phyloP scores from a whole-genome alignment of 1,140 invertebrate genomes.

The Drosophila busckii region DNA sequence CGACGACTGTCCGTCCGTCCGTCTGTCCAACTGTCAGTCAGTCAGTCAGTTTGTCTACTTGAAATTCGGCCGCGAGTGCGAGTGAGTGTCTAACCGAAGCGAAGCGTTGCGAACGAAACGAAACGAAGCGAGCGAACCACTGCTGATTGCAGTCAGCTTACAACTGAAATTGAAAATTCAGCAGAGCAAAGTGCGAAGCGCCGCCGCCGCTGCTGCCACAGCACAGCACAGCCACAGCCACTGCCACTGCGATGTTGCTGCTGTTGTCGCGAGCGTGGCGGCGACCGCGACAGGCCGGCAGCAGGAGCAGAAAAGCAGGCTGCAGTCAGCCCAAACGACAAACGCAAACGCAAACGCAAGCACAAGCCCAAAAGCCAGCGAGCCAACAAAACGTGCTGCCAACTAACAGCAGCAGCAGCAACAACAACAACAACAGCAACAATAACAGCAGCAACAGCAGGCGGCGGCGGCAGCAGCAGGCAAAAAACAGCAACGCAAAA shows the following conservation, averaged over 20 bases:
- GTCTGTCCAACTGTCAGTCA: slow-evolving; percentile 33
- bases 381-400: slow-evolving; percentile 73
- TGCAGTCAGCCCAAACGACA: slow-evolving; percentile 19
- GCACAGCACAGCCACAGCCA: not conserved
- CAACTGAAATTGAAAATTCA: slow-evolving; percentile 79
- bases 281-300: slow-evolving; percentile 59
- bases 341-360: slow-evolving; percentile 54
- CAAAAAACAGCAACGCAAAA: slow-evolving; percentile 73
- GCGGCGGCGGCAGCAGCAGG: slow-evolving; percentile 44
- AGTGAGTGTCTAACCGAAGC: slow-evolving; percentile 15
- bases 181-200: slow-evolving; percentile 78
- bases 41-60: slow-evolving; percentile 34
- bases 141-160: slow-evolving; percentile 79
- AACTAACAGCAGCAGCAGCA: slow-evolving; percentile 49
- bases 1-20: slow-evolving; percentile 22
- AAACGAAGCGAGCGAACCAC: slow-evolving; percentile 65
- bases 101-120: slow-evolving; percentile 27
- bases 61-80: slow-evolving; percentile 36
- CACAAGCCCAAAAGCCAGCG: slow-evolving; percentile 59
- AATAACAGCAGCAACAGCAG: slow-evolving; percentile 42
- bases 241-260: slow-evolving; percentile 23
- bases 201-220: slow-evolving; percentile 32
- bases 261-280: slow-evolving; percentile 38
- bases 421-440: slow-evolving; percentile 32
- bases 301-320: too few species aligned